phyloP scores from a whole-genome alignment of 2,888 invertebrate species.

The Rhamphomyia laevipes region DNA sequence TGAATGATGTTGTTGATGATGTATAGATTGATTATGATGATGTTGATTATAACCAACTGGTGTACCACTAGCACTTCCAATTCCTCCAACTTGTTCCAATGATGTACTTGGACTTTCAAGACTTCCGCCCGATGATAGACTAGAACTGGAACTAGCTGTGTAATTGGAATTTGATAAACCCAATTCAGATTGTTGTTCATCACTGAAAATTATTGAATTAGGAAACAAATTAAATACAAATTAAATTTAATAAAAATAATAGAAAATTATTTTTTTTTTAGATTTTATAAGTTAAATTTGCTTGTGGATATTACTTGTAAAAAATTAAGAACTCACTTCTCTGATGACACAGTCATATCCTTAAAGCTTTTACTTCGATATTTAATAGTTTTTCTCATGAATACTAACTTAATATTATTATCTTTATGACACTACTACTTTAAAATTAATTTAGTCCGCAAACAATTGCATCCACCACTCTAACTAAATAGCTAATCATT shows the following conservation, averaged over 20 bases:
- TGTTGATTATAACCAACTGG: not conserved
- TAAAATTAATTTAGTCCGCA: too few relatives aligned
- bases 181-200: conserved; percentile 49
- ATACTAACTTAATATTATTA: not conserved
- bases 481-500: too few relatives aligned
- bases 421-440: too few relatives aligned
- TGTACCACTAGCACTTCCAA: conserved; percentile 10
- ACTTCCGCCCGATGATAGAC: conserved; percentile 38
- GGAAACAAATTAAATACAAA: conserved; percentile 9
- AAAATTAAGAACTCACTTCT: not conserved
- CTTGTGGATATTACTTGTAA: not conserved
- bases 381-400: not conserved
- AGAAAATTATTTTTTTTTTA: too few relatives aligned
- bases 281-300: too few relatives aligned
- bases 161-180: conserved; percentile 44
- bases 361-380: conserved; percentile 31
- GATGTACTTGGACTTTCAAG: conserved; percentile 65
- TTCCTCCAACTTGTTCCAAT: conserved; percentile 49
- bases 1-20: conserved; percentile 17
- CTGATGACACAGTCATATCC: conserved; percentile 19
- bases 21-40: conserved; percentile 17
- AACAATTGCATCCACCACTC: too few relatives aligned
- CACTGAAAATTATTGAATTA: conserved; percentile 45
- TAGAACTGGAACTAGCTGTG: conserved; percentile 55
- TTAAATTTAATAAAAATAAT: not conserved